Percentiles rank a stretch among this genome's conserved stretches.
Evolutionary conservation across 2,797 vertebrate species (phyloP).

Genomic region (Poecilia velifera): DNA sequence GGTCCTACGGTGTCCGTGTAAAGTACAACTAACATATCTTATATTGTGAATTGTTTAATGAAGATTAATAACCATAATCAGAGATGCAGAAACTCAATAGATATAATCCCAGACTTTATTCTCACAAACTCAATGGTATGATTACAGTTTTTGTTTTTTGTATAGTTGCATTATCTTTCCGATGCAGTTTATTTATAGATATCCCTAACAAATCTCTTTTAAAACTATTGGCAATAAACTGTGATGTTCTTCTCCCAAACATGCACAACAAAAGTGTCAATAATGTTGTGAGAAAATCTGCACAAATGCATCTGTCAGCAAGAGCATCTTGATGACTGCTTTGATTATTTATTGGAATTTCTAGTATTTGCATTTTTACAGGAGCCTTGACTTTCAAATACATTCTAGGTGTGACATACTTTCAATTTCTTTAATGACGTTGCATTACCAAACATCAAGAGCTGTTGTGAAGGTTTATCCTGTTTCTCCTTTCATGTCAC

Average conservation of each 20-base stretch:
- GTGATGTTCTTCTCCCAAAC: neutral
- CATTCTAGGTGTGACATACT: neutral
- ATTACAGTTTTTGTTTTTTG: neutral
- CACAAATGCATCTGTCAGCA: neutral
- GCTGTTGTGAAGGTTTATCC: neutral
- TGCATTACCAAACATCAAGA: neutral
- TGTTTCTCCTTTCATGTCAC: neutral
- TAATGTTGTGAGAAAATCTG: neutral
- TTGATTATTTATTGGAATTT: neutral
- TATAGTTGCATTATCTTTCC: neutral
- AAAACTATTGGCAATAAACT: neutral
- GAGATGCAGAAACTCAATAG: neutral
- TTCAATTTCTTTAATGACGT: constrained; percentile 1
- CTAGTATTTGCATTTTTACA: neutral
- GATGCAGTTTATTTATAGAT: neutral
- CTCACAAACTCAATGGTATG: neutral
- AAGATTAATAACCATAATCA: neutral
- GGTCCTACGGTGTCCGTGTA: neutral
- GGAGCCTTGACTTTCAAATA: neutral
- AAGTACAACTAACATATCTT: neutral
- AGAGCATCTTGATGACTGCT: neutral
- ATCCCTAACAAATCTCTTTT: neutral
- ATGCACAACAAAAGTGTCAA: neutral
- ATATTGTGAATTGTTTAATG: no score
- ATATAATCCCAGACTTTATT: neutral